A percentile compares a stretch with the other conserved stretches of the same genome.
Evolutionary conservation across 2,888 invertebrate species (phyloP).

Genomic region (Bursaphelenchus okinawaensis): DNA sequence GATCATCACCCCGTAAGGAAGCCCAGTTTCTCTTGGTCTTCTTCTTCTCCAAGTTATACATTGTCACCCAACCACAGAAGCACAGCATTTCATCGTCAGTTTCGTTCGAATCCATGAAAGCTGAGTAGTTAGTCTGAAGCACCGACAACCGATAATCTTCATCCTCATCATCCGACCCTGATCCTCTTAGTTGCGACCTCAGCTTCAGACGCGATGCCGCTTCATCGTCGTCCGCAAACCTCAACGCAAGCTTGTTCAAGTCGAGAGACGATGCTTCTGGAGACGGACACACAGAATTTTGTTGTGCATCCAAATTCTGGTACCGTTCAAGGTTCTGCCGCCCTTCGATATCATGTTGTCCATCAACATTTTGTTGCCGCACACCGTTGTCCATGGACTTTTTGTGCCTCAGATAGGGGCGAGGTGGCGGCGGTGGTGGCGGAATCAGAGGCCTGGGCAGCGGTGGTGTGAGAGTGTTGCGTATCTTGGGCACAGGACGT

Average conservation of each 20-base stretch:
- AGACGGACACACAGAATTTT: slow-evolving; percentile 18
- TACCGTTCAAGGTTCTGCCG: too few species aligned
- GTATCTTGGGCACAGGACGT: slow-evolving; percentile 1
- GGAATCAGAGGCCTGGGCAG: neutral
- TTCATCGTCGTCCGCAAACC: slow-evolving; percentile 9
- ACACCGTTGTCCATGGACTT: neutral
- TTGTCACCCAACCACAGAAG: slow-evolving; percentile 34
- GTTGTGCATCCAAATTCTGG: too few species aligned
- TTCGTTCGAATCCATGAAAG: neutral
- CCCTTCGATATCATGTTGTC: too few species aligned
- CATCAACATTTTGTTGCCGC: neutral
- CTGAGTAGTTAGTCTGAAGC: neutral
- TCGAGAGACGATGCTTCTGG: slow-evolving; percentile 13
- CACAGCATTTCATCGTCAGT: slow-evolving; percentile 19
- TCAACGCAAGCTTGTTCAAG: slow-evolving; percentile 6
- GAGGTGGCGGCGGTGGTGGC: slow-evolving; percentile 5
- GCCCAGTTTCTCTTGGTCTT: slow-evolving; percentile 23
- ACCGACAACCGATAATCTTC: slow-evolving; percentile 7
- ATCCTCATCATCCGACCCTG: slow-evolving; percentile 3
- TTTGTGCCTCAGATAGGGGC: neutral
- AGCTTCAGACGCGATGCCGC: slow-evolving; percentile 1
- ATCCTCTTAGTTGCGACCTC: neutral
- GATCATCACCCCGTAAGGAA: slow-evolving; percentile 35
- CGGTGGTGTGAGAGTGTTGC: neutral
- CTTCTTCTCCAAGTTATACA: slow-evolving; percentile 21